A percentile compares a stretch with the other conserved stretches of the same genome.
Evolutionary conservation across 1,140 invertebrate species (phyloP).

Genomic region (Hyles vespertilio): DNA sequence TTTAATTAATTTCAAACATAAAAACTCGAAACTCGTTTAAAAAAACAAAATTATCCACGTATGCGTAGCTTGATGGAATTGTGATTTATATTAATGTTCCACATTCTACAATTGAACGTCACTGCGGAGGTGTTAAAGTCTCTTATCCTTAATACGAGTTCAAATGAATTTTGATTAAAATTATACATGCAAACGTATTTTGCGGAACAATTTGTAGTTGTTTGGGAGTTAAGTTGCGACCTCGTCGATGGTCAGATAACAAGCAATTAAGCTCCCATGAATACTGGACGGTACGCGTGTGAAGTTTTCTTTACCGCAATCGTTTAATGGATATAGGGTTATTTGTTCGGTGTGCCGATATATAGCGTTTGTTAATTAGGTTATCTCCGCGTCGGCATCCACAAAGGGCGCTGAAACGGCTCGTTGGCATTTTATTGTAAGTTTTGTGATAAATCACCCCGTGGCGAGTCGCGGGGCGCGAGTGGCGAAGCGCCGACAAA

Average conservation of each 20-base stretch:
- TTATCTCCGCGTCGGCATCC: constrained; percentile 68
- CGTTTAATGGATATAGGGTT: constrained; percentile 59
- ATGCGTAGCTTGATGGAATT: constrained; percentile 3
- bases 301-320: constrained; percentile 31
- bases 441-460: constrained; percentile 73
- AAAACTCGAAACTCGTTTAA: background rate
- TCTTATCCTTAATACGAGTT: background rate
- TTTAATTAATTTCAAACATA: constrained; percentile 5
- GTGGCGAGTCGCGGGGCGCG: constrained; percentile 54
- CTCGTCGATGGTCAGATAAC: constrained; percentile 49
- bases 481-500: constrained; percentile 61
- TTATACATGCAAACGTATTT: constrained; percentile 3
- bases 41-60: constrained; percentile 1
- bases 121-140: background rate
- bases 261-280: constrained; percentile 47
- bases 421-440: constrained; percentile 74
- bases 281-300: constrained; percentile 30
- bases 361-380: constrained; percentile 74
- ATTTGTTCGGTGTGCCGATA: constrained; percentile 64
- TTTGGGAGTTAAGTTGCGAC: constrained; percentile 31
- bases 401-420: constrained; percentile 66
- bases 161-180: too few relatives aligned
- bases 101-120: background rate
- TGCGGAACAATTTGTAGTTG: constrained; percentile 20
- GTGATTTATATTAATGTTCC: constrained; percentile 3